Evolutionary conservation across 2,888 invertebrate genomes (phyloP), one percentile per base, ranked within the genome.

Genomic region (Drosophila mimica): DNA sequence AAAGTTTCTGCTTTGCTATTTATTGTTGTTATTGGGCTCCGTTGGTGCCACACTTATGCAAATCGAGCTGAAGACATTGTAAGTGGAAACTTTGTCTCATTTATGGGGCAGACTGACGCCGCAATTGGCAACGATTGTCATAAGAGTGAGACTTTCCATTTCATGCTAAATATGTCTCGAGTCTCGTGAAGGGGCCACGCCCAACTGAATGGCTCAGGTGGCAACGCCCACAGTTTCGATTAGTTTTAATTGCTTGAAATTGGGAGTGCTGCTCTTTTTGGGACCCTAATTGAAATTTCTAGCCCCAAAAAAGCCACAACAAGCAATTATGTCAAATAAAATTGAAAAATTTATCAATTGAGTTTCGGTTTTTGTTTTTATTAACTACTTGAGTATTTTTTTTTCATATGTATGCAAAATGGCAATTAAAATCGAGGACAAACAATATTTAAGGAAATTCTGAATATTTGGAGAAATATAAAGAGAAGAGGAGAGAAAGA

Each of bases 281-380:
- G n/a, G 20, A 13, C 40, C 25, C 53, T 48, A 74, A 83, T 86
- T 83, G 83, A 81, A 76, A 76, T 83, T 75, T 78, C 59, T 70
- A 74, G 57, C 17, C 78, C 38, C 48, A 13, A n/a, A 20, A 15
- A 36, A 13, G 5, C 13, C 25, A 25, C 49, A 34, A 48, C 11
- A 56, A 56, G 30, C 51, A 72, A 81, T 78, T 67, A 69, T 78
- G 56, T 51, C 28, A 63, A 75, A 83, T 48, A 59, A 52, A 78
- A 70, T 60, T 64, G 72, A 71, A 69, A 60, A 79, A 79, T 64
- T 67, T 69, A 69, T 68, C 70, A 82, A 80, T 70, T 83, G 70
- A 56, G 64, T 54, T 17, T 65, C 48, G 65, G 59, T 15, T 68
- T 52, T 54, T 51, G 63, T 52, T 56, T 36, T 56, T 65, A 65